Base-by-base conservation (phyloP, 2,113 vertebrate genomes). In the Elephas maximus region DNA sequence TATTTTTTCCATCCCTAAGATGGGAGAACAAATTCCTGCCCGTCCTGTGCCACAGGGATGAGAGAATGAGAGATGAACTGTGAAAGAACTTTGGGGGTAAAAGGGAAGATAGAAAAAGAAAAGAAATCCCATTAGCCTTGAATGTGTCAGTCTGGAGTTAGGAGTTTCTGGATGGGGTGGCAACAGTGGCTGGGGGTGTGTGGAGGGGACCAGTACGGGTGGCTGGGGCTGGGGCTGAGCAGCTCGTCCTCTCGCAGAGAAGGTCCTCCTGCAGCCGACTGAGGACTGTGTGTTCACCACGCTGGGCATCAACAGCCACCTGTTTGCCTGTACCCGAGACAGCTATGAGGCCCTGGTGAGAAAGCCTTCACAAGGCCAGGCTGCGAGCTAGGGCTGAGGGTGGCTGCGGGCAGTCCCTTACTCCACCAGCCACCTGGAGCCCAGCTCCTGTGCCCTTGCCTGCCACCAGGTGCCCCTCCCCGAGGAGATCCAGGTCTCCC, bases 231-330 rank as follows among this genome's bases (percentile, higher is more conserved):
- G 73, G 81, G 53, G 62, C 83, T 94, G 45, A 78, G 57, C 83
- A 65, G 44, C 28, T 94, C 5, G 0, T 82, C 63, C 67, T 92
- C 77, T 96, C 57, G n/a, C 98, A 99, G 99, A 99, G 96, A 99
- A 99, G 96, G 99, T 99, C 0, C 99, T 99, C 97, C 99, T 99
- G 60, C 99, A 99, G 88, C 99, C 99, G 6, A 99, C 99, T 1
- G 99, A 99, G 73, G 99, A 99, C 97, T 99, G 99, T 0, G 99
- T 99, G 74, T 99, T 99, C 98, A 99, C 99, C 97, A 99, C 99
- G 0, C 98, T 99, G 98, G 99, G 99, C 12, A 99, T 99, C 98
- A 99, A 99, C 99, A 99, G 99, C 73, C 99, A 99, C 98, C 99
- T 99, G 96, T 99, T 99, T 28, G 99, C 99, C 95, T 99, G 99